Evolutionary conservation across 2,888 invertebrate species (phyloP), one percentile per base, ranked within the genome.

Genomic region (Apotomis capreana): DNA sequence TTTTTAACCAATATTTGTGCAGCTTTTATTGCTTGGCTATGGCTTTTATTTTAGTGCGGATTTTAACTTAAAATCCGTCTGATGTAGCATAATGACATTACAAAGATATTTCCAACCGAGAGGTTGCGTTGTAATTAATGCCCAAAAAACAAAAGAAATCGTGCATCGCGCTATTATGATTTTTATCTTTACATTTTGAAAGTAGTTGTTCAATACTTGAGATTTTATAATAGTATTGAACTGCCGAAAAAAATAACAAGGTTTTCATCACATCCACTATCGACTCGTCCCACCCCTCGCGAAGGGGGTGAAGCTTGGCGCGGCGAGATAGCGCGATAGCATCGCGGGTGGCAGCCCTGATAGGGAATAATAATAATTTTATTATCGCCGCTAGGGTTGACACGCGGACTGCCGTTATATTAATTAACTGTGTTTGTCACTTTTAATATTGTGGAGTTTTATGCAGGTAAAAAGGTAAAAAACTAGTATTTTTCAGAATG

Each of bases 361-460:
- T 92, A 92, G 86, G 84, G 90, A 90, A 89, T 92, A 92, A 92
- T 92, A 92, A 92, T 92, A 91, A 92, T 92, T 92, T 89, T 91
- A 91, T 87, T 90, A 92, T 91, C 90, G 82, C 86, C 86, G 89
- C 85, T 85, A 89, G 89, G 89, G 90, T 77, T 87, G 84, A 81
- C 86, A 83, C 76, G 76, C 71, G 69, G 75, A 54, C 69, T 46
- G 68, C 68, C 74, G 68, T 65, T 57, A 52, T 74, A 71, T 71
- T 68, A 71, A 71, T 71, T 71, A 71, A 71, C 70, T 60, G 46
- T 46, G 58, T 60, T 67, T 55, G 46, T 61, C 52, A 40, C 57
- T 69, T 71, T 67, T 71, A 61, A 65, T 57, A 70, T 12, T 60
- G 67, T 44, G 10, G 46, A 37, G 12, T 54, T 61, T 69, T 55